phyloP scores from a whole-genome alignment of 1,140 invertebrate species.

The Rhysida immarginata region DNA sequence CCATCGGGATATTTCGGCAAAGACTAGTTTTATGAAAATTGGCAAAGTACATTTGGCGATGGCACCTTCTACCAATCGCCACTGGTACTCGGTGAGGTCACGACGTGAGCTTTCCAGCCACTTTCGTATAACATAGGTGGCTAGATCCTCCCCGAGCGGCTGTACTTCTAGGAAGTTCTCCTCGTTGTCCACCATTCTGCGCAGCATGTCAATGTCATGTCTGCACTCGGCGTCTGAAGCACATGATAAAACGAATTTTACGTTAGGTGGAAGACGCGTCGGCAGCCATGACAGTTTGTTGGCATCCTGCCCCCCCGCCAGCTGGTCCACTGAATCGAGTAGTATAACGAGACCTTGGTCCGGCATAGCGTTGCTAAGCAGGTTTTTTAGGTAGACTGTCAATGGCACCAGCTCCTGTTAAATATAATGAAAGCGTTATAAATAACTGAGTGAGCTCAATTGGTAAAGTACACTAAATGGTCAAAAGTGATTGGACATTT shows the following conservation, averaged over 20 bases:
- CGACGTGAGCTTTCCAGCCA: slow-evolving; percentile 86
- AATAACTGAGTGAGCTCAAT: too few species aligned
- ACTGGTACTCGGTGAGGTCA: slow-evolving; percentile 82
- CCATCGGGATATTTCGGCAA: slow-evolving; percentile 92
- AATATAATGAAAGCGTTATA: too few species aligned
- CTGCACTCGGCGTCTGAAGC: slow-evolving; percentile 73
- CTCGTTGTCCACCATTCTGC: slow-evolving; percentile 74
- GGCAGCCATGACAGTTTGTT: slow-evolving; percentile 96
- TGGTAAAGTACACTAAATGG: too few species aligned
- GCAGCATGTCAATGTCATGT: slow-evolving; percentile 65
- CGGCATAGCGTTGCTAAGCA: slow-evolving; percentile 60
- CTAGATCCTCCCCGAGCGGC: slow-evolving; percentile 75
- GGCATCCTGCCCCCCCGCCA: slow-evolving; percentile 83
- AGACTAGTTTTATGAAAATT: slow-evolving; percentile 93
- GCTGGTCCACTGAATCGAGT: slow-evolving; percentile 83
- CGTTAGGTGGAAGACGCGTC: slow-evolving; percentile 67
- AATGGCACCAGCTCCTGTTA: slow-evolving; percentile 87
- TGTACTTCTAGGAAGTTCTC: slow-evolving; percentile 85
- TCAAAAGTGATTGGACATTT: too few species aligned
- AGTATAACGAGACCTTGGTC: slow-evolving; percentile 75
- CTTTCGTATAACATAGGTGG: slow-evolving; percentile 80
- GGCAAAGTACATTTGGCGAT: slow-evolving; percentile 84
- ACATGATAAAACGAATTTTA: slow-evolving; percentile 84
- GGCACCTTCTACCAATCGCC: slow-evolving; percentile 80
- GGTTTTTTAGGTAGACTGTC: slow-evolving; percentile 86